phyloP scores from a whole-genome alignment of 2,888 invertebrate species.

The Eurytoma adleriae region DNA sequence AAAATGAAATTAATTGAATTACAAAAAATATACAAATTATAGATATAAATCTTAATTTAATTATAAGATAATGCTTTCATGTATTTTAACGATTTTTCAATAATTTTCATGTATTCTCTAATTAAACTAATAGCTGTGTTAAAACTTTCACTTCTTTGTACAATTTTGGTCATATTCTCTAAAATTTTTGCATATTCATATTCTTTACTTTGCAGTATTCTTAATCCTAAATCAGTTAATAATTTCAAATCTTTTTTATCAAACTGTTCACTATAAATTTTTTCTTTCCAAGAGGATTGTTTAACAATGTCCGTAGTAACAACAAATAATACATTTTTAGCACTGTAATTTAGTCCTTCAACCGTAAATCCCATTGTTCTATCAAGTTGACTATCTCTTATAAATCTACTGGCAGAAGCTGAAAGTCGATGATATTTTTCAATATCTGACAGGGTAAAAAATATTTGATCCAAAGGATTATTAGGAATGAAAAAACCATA shows the following conservation, averaged over 20 bases:
- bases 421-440: conserved; percentile 74
- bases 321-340: conserved; percentile 73
- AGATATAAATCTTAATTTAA: conserved; percentile 38
- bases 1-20: conserved; percentile 35
- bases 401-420: conserved; percentile 79
- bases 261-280: conserved; percentile 66
- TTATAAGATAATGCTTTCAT: conserved; percentile 42
- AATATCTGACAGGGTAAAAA: conserved; percentile 80
- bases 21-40: conserved; percentile 30
- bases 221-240: conserved; percentile 60
- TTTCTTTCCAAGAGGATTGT: conserved; percentile 63
- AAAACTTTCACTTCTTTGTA: conserved; percentile 63
- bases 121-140: conserved; percentile 64
- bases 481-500: conserved; percentile 89
- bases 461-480: conserved; percentile 84
- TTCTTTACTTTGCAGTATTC: conserved; percentile 62
- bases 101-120: conserved; percentile 64
- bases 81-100: conserved; percentile 54
- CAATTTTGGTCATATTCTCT: conserved; percentile 61
- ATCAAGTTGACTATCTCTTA: conserved; percentile 80
- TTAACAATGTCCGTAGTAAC: conserved; percentile 59
- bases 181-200: conserved; percentile 59
- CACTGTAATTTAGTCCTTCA: conserved; percentile 83
- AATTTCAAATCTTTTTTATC: conserved; percentile 59
- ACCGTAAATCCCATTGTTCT: conserved; percentile 81